phyloP scores from a whole-genome alignment of 1,140 invertebrate genomes.

The Ceratosolen solmsi region DNA sequence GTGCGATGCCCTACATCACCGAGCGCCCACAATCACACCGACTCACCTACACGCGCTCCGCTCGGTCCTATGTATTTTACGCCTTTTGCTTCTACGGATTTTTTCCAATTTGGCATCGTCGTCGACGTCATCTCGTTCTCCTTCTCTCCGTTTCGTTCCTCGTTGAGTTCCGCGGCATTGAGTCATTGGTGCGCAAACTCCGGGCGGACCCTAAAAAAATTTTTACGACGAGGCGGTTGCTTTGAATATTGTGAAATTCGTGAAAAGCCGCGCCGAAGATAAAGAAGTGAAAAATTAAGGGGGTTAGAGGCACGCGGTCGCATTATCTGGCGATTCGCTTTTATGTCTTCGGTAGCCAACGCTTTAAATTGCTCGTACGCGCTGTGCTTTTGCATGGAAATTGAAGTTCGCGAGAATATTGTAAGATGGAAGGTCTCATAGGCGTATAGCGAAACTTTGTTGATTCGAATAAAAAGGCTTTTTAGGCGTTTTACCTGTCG shows the following conservation, averaged over 20 bases:
- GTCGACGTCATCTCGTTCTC: not conserved
- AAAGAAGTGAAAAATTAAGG: slow-evolving; percentile 13
- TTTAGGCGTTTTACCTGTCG: too few species aligned
- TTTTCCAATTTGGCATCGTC: slow-evolving; percentile 44
- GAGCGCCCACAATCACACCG: not conserved
- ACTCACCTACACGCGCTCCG: not conserved
- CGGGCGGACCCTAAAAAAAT: slow-evolving; percentile 11
- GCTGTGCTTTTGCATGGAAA: too few species aligned
- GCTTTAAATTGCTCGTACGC: not conserved
- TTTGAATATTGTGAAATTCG: slow-evolving; percentile 38
- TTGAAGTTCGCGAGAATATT: too few species aligned
- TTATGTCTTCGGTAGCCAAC: not conserved
- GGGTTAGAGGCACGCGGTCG: not conserved
- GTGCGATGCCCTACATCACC: slow-evolving; percentile 38
- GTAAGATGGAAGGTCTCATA: too few species aligned
- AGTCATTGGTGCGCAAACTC: slow-evolving; percentile 26
- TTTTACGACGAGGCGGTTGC: slow-evolving; percentile 14
- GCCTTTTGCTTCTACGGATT: slow-evolving; percentile 32
- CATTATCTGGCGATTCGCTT: not conserved
- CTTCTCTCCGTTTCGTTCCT: not conserved
- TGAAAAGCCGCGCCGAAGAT: slow-evolving; percentile 25
- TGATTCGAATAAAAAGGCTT: too few species aligned
- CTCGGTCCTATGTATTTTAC: slow-evolving; percentile 1
- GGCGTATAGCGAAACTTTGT: too few species aligned
- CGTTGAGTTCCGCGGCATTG: too few species aligned